These are phyloP conservation scores for Lasiommata megera DNA, from an alignment of 2,888 invertebrate genomes.

Conservation along the genomic window DNA sequence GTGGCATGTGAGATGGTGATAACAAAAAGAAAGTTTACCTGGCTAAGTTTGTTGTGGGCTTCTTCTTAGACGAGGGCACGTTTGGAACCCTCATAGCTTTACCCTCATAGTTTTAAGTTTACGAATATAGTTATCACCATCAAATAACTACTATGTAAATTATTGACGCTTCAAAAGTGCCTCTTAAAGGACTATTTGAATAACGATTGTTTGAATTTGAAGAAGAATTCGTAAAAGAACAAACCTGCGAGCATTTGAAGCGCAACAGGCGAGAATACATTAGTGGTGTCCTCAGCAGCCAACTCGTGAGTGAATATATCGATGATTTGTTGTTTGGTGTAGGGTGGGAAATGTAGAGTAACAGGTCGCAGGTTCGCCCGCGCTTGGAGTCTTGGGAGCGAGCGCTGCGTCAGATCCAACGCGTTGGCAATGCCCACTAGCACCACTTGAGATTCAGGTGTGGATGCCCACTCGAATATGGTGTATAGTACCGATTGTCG, in stretches of 20 bases:
- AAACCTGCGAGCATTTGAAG: conserved; percentile 93
- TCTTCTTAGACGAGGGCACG: no score
- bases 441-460: conserved; percentile 85
- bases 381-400: conserved; percentile 90
- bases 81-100: no score
- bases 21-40: no score
- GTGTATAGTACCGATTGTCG: conserved; percentile 94
- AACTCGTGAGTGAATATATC: conserved; percentile 91
- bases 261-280: conserved; percentile 90
- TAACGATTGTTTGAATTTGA: no score
- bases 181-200: no score
- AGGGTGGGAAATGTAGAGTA: conserved; percentile 95
- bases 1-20: no score
- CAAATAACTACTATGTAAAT: no score
- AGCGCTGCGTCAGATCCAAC: conserved; percentile 95
- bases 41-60: no score
- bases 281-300: conserved; percentile 84
- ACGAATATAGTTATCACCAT: no score
- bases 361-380: conserved; percentile 80
- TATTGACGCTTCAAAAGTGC: no score
- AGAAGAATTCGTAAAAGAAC: neutral
- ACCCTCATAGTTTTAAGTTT: no score
- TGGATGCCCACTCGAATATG: conserved; percentile 95
- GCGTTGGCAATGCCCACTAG: conserved; percentile 97
- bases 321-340: conserved; percentile 93